Evolutionary conservation across 2,113 vertebrate species (phyloP).

Genomic region (Mormyrus iriodes): DNA sequence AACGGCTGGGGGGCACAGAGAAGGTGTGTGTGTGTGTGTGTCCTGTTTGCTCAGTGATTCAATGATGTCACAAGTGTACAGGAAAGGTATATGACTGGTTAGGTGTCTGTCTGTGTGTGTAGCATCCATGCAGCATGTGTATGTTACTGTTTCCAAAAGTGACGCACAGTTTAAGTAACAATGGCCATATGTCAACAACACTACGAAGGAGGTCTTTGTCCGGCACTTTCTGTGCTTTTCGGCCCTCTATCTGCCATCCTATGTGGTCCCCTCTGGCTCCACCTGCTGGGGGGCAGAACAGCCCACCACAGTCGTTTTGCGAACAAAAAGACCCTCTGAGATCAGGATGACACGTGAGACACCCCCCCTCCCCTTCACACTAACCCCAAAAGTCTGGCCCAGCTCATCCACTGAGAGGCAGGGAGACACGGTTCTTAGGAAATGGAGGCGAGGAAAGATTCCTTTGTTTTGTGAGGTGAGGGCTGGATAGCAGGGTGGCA

Average conservation of each 20-base stretch:
- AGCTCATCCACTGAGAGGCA: background rate
- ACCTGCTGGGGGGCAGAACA: background rate
- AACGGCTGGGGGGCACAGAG: conserved; percentile 41
- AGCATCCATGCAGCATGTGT: background rate
- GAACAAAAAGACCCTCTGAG: background rate
- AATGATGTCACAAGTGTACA: background rate
- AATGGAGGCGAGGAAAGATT: background rate
- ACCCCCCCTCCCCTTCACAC: background rate
- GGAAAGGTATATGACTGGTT: background rate
- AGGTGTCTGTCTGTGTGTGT: background rate
- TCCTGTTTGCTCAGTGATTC: background rate
- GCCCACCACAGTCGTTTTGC: background rate
- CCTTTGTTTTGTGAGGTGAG: background rate
- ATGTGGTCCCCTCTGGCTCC: background rate
- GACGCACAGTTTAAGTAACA: background rate
- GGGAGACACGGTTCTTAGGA: background rate
- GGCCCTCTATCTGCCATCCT: background rate
- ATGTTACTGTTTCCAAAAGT: conserved; percentile 16
- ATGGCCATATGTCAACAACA: conserved; percentile 20
- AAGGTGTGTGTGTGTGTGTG: conserved; percentile 21
- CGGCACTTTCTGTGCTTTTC: background rate
- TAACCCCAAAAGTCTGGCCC: background rate
- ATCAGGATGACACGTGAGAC: background rate
- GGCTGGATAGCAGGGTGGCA: background rate
- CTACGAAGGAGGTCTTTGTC: background rate